These are phyloP conservation scores for Branchellion lobata DNA, from an alignment of 2,888 invertebrate species.

Conservation along the genomic window DNA sequence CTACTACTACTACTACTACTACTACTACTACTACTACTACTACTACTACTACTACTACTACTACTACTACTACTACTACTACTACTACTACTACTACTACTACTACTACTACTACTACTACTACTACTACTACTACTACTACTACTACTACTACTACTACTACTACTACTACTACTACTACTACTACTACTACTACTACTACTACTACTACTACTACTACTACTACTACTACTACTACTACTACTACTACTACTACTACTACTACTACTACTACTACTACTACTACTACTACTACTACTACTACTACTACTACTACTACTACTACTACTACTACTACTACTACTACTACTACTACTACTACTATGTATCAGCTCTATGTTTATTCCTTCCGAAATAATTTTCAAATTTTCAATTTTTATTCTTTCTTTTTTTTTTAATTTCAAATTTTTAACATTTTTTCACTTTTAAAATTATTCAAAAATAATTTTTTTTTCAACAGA, in stretches of 20 bases:
- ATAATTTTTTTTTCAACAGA: too few species aligned
- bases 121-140: constrained; percentile 32
- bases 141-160: constrained; percentile 4
- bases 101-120: constrained; percentile 25
- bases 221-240: constrained; percentile 40
- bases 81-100: not conserved
- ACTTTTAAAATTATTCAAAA: too few species aligned
- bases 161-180: constrained; percentile 22
- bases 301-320: constrained; percentile 29
- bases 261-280: constrained; percentile 27
- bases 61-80: constrained; percentile 38
- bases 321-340: constrained; percentile 29
- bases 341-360: constrained; percentile 27
- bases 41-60: constrained; percentile 40
- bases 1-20: constrained; percentile 36
- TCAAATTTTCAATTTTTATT: too few species aligned
- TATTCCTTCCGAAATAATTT: not conserved
- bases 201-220: constrained; percentile 40
- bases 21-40: constrained; percentile 40
- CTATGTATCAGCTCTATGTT: not conserved
- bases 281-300: constrained; percentile 23
- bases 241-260: constrained; percentile 10
- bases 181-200: constrained; percentile 37
- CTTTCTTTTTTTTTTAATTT: too few species aligned
- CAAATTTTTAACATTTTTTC: too few species aligned